Percentiles rank a stretch among this genome's conserved stretches.
Conservation (phyloP, 2,797 vertebrate genomes). For the Brotogeris chrysoptera region DNA sequence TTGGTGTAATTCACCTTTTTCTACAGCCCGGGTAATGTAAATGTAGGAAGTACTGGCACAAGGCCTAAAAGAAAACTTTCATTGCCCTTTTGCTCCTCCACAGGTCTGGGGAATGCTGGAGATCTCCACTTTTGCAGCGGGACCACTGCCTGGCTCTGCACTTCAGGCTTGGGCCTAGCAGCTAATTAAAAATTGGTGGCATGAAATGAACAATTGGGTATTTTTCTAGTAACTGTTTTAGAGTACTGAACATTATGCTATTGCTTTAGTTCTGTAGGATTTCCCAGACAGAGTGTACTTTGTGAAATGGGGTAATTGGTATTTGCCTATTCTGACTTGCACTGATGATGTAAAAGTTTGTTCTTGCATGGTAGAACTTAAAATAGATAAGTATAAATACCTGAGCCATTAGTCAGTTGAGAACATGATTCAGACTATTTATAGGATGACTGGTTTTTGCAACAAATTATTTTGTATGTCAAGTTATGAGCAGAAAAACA, state of each 20-base stretch:
- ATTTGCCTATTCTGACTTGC: background rate
- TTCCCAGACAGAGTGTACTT: background rate
- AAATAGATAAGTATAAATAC: background rate
- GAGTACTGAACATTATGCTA: rapidly evolving
- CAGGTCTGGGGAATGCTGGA: background rate
- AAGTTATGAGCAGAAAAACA: background rate
- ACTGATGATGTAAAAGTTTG: background rate
- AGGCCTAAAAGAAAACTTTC: background rate
- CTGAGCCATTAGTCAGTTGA: background rate
- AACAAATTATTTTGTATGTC: background rate
- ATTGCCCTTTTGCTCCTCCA: rapidly evolving
- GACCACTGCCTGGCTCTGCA: rapidly evolving
- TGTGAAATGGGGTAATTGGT: background rate
- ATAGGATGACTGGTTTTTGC: background rate
- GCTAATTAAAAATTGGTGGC: background rate
- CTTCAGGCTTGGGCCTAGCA: background rate
- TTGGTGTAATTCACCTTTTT: background rate
- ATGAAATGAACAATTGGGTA: background rate
- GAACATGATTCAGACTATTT: background rate
- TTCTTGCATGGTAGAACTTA: background rate
- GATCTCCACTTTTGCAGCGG: rapidly evolving
- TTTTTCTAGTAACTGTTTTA: background rate
- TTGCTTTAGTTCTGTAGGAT: background rate
- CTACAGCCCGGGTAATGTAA: rapidly evolving
- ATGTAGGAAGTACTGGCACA: background rate